Evolutionary conservation across 2,113 vertebrate species (phyloP).

Genomic region (Burhinus oedicnemus): DNA sequence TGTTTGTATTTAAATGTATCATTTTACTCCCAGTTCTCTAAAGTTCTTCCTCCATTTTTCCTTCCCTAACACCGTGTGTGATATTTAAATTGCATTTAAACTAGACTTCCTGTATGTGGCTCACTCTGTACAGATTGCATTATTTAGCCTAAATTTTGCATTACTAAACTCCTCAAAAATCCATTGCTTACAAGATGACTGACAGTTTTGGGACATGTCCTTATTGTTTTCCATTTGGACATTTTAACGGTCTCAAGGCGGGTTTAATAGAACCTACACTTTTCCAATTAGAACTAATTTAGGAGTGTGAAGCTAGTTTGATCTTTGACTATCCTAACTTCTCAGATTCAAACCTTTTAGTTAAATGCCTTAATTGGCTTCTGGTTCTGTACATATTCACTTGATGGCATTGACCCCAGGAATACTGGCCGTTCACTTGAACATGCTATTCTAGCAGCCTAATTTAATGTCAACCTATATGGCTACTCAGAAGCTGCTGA

Average conservation of each 20-base stretch:
- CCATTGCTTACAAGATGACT: neutral
- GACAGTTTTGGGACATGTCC: neutral
- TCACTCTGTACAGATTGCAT: neutral
- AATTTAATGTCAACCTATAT: neutral
- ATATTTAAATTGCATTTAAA: constrained; percentile 1
- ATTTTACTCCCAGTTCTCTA: neutral
- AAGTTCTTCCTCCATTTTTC: neutral
- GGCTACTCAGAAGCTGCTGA: neutral
- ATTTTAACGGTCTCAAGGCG: neutral
- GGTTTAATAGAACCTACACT: neutral
- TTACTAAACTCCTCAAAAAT: neutral
- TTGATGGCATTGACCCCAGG: neutral
- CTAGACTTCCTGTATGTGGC: neutral
- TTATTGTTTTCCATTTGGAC: neutral
- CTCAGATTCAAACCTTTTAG: neutral
- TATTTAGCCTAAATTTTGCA: neutral
- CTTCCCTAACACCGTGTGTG: neutral
- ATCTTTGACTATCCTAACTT: neutral
- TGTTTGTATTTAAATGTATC: neutral
- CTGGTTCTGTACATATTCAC: neutral
- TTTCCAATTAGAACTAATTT: neutral
- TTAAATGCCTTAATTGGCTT: constrained; percentile 1
- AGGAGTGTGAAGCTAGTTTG: neutral
- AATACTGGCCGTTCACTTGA: neutral
- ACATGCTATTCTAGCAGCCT: neutral